These are phyloP conservation scores for Halotydeus destructor DNA, from an alignment of 1,140 invertebrate genomes.

Conservation along the genomic window DNA sequence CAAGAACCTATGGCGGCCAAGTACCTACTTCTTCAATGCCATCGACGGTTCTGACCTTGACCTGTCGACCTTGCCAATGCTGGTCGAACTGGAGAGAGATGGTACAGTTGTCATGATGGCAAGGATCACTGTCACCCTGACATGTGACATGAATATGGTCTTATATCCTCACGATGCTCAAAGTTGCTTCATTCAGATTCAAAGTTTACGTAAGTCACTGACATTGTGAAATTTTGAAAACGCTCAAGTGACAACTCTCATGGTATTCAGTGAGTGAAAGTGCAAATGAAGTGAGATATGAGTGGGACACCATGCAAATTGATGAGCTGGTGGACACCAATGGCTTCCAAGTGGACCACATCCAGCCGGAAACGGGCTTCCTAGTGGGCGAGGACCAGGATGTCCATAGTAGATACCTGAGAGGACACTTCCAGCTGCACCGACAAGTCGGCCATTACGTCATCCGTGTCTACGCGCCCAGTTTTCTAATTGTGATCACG, in stretches of 20 bases:
- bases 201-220: too few species aligned
- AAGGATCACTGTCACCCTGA: slow-evolving; percentile 1
- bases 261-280: slow-evolving; percentile 3
- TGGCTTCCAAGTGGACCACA: not conserved
- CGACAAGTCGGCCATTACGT: slow-evolving; percentile 10
- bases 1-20: not conserved
- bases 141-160: slow-evolving; percentile 4
- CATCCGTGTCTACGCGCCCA: slow-evolving; percentile 4
- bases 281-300: slow-evolving; percentile 1
- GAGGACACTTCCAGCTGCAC: slow-evolving; percentile 4
- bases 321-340: slow-evolving; percentile 2
- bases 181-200: not conserved
- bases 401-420: not conserved
- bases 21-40: slow-evolving; percentile 2
- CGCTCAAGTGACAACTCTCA: too few species aligned
- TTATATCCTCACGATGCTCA: slow-evolving; percentile 1
- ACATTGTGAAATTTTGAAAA: too few species aligned
- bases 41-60: not conserved
- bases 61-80: not conserved
- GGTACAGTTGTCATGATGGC: slow-evolving; percentile 1
- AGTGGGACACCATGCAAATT: slow-evolving; percentile 7
- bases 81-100: not conserved
- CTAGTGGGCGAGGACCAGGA: too few species aligned
- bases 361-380: slow-evolving; percentile 3
- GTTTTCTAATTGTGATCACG: slow-evolving; percentile 10